Base-by-base conservation (phyloP, 2,113 vertebrate genomes). In the Aegithalos caudatus region DNA sequence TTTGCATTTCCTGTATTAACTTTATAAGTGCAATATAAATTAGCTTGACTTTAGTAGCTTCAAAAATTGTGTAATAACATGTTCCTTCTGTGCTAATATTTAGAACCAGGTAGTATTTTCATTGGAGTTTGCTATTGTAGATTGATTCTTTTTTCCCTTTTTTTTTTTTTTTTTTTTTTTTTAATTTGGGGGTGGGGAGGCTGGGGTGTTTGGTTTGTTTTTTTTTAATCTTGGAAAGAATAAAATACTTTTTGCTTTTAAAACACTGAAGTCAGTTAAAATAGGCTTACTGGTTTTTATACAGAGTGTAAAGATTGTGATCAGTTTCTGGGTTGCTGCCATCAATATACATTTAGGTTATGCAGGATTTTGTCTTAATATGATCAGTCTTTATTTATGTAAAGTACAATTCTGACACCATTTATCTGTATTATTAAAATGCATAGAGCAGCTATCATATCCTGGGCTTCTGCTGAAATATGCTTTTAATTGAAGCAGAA, bases 401-500 rank as follows among this genome's bases (percentile, higher is more conserved):
- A 95, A 97, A 97, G 96, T 95, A 92, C 95, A 97, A 96, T 97
- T 97, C 95, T 95, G 97, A 94, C 86, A 96, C 92, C 96, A 77
- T 96, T 95, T 94, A 92, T 94, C 96, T 96, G 79, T 92, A 62
- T 97, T 97, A 98, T 98, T 98, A 97, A 97, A 98, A 98, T 96
- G 94, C 97, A 97, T 91, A 90, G 94, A 93, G 88, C 84, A 74
- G 74, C 95, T 95, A 95, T 96, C 94, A 97, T 97, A 96, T 93
- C 90, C 93, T 93, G 86, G 69, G 97, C 96, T 97, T 96, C 95
- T 95, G 84, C 93, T 98, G 97, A 98, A 98, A 98, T 98, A 98
- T 97, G 97, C 95, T 98, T 98, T 98, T 98, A 98, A 97, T 98
- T 98, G 98, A 98, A 97, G 91, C 95, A 95, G 97, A 98, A 97